These are phyloP conservation scores for Habroteleia sp. DNA, from an alignment of 2,888 invertebrate genomes.

Conservation along the genomic window DNA sequence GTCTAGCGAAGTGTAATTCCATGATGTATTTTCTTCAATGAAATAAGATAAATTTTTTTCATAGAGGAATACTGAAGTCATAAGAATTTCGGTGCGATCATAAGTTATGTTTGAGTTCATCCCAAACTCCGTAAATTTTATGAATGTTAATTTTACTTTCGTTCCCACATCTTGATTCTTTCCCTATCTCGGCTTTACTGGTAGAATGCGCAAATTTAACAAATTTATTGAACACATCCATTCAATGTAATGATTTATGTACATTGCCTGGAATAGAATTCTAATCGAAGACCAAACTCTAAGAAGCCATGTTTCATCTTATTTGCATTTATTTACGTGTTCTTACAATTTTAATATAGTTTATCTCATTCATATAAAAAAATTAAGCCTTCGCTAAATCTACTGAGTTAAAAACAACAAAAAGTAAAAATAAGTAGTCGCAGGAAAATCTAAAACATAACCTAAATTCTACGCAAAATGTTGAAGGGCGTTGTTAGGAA, in stretches of 20 bases:
- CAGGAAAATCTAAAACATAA: no score
- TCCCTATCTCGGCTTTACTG: constrained; percentile 3
- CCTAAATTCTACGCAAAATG: no score
- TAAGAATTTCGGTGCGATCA: constrained; percentile 18
- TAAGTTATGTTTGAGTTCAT: constrained; percentile 55
- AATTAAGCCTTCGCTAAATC: no score
- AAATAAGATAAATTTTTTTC: no score
- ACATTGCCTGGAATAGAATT: constrained; percentile 33
- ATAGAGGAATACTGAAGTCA: no score
- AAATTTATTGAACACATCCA: constrained; percentile 59
- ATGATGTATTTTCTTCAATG: no score
- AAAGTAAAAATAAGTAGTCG: no score
- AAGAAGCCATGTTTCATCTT: constrained; percentile 46
- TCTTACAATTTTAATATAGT: no score
- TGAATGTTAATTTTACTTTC: constrained; percentile 28
- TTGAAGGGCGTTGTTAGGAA: no score
- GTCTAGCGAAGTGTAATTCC: no score
- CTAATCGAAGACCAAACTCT: constrained; percentile 47
- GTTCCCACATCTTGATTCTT: constrained; percentile 10
- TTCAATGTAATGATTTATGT: constrained; percentile 56
- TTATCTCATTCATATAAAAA: not conserved
- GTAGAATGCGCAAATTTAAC: constrained; percentile 58
- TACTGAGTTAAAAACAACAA: no score
- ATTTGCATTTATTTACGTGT: constrained; percentile 4
- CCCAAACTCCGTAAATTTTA: constrained; percentile 52